A percentile compares a stretch with the other conserved stretches of the same genome.
Conservation (phyloP, 2,888 invertebrate species). For the Phortica magna region DNA sequence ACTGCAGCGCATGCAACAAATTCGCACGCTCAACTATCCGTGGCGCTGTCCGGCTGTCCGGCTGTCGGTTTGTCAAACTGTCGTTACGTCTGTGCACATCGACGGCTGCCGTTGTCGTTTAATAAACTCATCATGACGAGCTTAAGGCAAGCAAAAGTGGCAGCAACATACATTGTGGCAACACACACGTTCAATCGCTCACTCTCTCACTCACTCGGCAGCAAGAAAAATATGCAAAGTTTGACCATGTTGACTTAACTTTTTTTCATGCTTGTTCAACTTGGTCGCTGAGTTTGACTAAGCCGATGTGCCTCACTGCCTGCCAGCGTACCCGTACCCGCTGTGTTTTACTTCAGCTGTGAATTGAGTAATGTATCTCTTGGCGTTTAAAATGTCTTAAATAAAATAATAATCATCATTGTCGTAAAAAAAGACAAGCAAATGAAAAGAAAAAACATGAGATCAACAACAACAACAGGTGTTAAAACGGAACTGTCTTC, state of each 20-base stretch:
- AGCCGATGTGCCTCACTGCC: neutral
- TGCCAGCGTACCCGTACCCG: neutral
- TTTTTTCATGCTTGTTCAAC: neutral
- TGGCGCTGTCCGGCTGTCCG: too few relatives aligned
- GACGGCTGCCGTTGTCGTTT: neutral
- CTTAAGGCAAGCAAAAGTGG: neutral
- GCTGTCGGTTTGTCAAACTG: neutral
- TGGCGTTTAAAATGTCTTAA: constrained; percentile 20
- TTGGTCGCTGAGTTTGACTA: neutral
- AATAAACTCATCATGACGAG: constrained; percentile 15
- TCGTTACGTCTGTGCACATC: neutral
- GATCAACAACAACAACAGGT: neutral
- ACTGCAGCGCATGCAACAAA: neutral
- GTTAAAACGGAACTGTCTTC: constrained; percentile 25
- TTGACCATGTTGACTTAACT: constrained; percentile 7
- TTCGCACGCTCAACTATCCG: neutral
- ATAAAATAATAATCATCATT: constrained; percentile 22
- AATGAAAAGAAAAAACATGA: neutral
- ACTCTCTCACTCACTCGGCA: neutral
- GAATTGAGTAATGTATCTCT: constrained; percentile 18
- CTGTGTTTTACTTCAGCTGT: neutral
- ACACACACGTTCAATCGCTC: neutral
- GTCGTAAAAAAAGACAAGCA: neutral
- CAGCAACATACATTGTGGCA: neutral
- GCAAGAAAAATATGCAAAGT: neutral